Evolutionary conservation across 1,140 invertebrate genomes (phyloP).

Genomic region (Micrasema minimum): DNA sequence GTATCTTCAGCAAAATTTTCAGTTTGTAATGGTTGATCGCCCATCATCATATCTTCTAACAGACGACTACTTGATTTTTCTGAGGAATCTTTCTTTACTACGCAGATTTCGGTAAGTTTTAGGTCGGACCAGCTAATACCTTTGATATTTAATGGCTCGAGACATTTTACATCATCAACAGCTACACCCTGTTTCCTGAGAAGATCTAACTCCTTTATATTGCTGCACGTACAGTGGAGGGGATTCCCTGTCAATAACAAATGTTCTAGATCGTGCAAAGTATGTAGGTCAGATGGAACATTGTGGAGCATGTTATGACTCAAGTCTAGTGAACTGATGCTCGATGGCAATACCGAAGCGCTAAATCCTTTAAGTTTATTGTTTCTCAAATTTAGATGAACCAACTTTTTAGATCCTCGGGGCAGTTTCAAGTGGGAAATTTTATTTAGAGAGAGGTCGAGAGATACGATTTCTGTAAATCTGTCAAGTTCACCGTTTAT

Average conservation of each 20-base stretch:
- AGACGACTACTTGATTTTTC: slow-evolving; percentile 42
- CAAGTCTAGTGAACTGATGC: slow-evolving; percentile 71
- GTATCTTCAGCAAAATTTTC: slow-evolving; percentile 59
- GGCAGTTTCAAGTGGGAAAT: slow-evolving; percentile 68
- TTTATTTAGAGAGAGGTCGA: slow-evolving; percentile 70
- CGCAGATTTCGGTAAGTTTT: slow-evolving; percentile 67
- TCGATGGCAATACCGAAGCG: slow-evolving; percentile 66
- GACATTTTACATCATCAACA: slow-evolving; percentile 68
- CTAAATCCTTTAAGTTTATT: slow-evolving; percentile 68
- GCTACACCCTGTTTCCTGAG: slow-evolving; percentile 65
- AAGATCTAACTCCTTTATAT: slow-evolving; percentile 67
- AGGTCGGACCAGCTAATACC: slow-evolving; percentile 67
- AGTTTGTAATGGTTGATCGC: slow-evolving; percentile 66
- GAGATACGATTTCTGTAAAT: slow-evolving; percentile 67
- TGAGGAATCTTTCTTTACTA: slow-evolving; percentile 57
- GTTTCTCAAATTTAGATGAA: slow-evolving; percentile 68
- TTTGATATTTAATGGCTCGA: slow-evolving; percentile 62
- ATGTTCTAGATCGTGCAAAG: slow-evolving; percentile 66
- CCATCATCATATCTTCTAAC: slow-evolving; percentile 70
- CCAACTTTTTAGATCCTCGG: slow-evolving; percentile 67
- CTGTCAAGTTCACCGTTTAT: slow-evolving; percentile 66
- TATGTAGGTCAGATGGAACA: slow-evolving; percentile 67
- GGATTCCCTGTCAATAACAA: slow-evolving; percentile 70
- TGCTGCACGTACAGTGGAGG: slow-evolving; percentile 71
- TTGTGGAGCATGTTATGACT: slow-evolving; percentile 69